Percentiles rank a stretch among this genome's conserved stretches.
Conservation (phyloP, 2,888 invertebrate species). For the Chymomyza caudatula region DNA sequence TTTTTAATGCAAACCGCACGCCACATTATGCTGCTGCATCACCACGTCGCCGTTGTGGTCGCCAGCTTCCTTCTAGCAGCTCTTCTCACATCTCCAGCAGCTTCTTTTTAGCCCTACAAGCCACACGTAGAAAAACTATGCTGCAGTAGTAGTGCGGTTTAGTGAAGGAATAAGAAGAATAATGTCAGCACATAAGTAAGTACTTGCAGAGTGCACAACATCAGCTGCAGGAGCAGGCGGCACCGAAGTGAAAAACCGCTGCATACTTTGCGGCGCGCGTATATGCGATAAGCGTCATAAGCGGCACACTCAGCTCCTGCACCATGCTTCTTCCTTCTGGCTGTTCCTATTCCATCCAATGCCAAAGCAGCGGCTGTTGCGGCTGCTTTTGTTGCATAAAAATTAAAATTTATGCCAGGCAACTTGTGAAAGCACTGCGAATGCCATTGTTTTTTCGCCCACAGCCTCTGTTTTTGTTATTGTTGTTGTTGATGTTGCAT, state of each 20-base stretch:
- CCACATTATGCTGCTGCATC: slow-evolving; percentile 70
- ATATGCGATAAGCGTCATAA: slow-evolving; percentile 64
- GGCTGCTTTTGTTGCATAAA: slow-evolving; percentile 61
- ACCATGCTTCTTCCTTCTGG: slow-evolving; percentile 4
- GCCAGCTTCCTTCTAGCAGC: slow-evolving; percentile 15
- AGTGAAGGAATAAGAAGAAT: slow-evolving; percentile 63
- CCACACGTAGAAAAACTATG: background rate
- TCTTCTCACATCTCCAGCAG: background rate
- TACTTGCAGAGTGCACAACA: slow-evolving; percentile 43
- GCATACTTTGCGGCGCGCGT: slow-evolving; percentile 62
- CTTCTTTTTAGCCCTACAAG: background rate
- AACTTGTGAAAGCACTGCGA: slow-evolving; percentile 68
- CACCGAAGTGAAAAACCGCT: slow-evolving; percentile 62
- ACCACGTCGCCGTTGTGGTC: slow-evolving; percentile 63
- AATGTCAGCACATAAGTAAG: slow-evolving; percentile 68
- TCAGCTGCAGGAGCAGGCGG: slow-evolving; percentile 31
- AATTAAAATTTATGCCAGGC: slow-evolving; percentile 71
- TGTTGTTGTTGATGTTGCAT: slow-evolving; percentile 14
- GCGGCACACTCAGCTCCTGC: background rate
- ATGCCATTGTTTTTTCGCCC: slow-evolving; percentile 55
- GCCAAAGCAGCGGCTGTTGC: slow-evolving; percentile 14
- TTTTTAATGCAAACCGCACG: slow-evolving; percentile 74
- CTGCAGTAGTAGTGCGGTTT: slow-evolving; percentile 43
- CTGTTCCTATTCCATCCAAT: slow-evolving; percentile 16
- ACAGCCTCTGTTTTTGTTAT: background rate